Evolutionary conservation across 2,113 vertebrate species (phyloP), one percentile per base, ranked within the genome.

Genomic region (Tor tambroides): DNA sequence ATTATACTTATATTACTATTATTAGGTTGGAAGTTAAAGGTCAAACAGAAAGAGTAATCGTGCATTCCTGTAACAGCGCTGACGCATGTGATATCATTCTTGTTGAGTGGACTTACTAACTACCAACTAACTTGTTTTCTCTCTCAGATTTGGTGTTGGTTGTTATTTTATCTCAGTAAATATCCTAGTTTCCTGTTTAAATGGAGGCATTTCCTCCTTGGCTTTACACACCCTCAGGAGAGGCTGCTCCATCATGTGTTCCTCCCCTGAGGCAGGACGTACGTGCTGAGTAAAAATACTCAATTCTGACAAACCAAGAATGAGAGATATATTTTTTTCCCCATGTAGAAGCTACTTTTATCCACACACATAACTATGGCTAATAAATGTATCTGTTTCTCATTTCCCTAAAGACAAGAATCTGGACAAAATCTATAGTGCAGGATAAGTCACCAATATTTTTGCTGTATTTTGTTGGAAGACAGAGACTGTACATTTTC

Each of bases 151-250:
- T 72, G 46, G 17, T 85, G 67, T 67, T n/a, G 61, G 77, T 38
- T 67, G 3, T 21, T 67, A 80, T 4, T 51, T 61, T 80, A 89
- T 92, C 79, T 43, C 77, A 56, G 83, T 41, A 91, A 91, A 90
- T 84, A 91, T 89, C 51, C 72, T 63, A 43, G 67, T 89, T 93
- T 95, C 93, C 92, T 89, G 93, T 94, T 94, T 93, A 91, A 51
- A 83, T n/a, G 67, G 32, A 88, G 84, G 78, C 87, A 89, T 91
- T 94, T 95, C 93, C 94, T 91, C 91, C 75, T 67, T 72, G 51
- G 43, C 54, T 84, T 77, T 79, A 74, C 72, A 91, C 43, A 76
- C 87, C 91, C 87, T 84, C 51, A 83, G 91, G 90, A 87, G 91
- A 87, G 87, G 84, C 90, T 75, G 71, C 85, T 91, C 89, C 87